phyloP scores from a whole-genome alignment of 1,140 invertebrate genomes.

The Pseudomyrmex dendroicus region DNA sequence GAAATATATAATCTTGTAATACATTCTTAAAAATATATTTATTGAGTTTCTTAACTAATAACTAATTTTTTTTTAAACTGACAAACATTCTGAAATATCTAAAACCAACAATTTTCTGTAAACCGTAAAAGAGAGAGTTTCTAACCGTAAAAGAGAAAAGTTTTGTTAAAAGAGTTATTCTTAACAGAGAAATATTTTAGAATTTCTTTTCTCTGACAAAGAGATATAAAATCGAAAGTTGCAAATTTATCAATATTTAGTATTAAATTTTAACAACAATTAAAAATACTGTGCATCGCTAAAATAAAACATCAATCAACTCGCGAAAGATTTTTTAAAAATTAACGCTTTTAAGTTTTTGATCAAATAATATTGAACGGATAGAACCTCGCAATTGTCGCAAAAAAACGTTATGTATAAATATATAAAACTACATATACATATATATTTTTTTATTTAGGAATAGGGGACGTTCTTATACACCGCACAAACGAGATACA shows the following conservation, averaged over 20 bases:
- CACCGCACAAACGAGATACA: slow-evolving; percentile 42
- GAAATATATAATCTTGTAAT: slow-evolving; percentile 6
- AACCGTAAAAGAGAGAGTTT: not conserved
- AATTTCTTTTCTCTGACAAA: too few relatives aligned
- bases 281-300: too few relatives aligned
- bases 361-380: slow-evolving; percentile 21
- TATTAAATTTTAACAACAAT: too few relatives aligned
- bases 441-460: too few relatives aligned
- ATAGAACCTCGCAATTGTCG: not conserved
- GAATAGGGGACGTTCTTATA: not conserved
- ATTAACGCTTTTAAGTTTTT: not conserved
- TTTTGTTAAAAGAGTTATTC: too few relatives aligned
- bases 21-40: not conserved
- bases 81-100: not conserved
- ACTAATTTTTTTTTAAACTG: slow-evolving; percentile 6
- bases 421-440: not conserved
- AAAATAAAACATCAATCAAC: not conserved
- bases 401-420: slow-evolving; percentile 11
- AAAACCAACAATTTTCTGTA: not conserved
- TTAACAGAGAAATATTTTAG: too few relatives aligned
- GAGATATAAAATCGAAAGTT: not conserved
- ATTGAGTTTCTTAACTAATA: not conserved
- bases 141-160: too few relatives aligned
- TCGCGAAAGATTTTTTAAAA: not conserved
- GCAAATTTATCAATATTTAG: not conserved